phyloP scores from a whole-genome alignment of 2,113 vertebrate species.

The Odocoileus hemionus region DNA sequence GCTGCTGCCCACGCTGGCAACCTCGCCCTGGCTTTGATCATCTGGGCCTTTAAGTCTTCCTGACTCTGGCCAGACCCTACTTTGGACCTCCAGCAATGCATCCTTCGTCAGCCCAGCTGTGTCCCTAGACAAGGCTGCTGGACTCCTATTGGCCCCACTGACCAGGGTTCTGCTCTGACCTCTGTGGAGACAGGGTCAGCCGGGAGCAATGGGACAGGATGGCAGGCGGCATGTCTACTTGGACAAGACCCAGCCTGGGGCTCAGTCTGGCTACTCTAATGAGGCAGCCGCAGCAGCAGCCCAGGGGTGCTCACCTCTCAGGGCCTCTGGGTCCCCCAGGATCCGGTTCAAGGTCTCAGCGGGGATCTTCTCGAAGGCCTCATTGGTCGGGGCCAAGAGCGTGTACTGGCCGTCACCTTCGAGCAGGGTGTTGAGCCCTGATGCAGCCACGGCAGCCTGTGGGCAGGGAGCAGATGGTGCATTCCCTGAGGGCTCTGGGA shows the following conservation, averaged over 20 bases:
- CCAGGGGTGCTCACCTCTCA: slow-evolving; percentile 84
- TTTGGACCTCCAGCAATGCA: neutral
- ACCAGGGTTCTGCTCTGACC: neutral
- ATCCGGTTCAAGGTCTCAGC: slow-evolving; percentile 91
- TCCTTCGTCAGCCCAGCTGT: neutral
- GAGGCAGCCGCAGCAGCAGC: neutral
- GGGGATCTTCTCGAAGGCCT: slow-evolving; percentile 96
- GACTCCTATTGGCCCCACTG: neutral
- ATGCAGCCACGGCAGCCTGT: slow-evolving; percentile 92
- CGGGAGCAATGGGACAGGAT: neutral
- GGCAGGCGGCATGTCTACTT: rapidly evolving
- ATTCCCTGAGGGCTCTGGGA: neutral
- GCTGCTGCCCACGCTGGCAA: neutral
- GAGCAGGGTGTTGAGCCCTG: slow-evolving; percentile 88
- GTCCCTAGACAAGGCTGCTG: neutral
- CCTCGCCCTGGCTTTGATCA: neutral
- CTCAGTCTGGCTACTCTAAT: neutral
- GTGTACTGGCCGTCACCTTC: slow-evolving; percentile 91
- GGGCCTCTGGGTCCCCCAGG: slow-evolving; percentile 92
- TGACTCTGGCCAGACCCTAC: neutral
- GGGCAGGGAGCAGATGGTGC: neutral
- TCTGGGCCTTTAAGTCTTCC: neutral
- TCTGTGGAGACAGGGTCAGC: neutral
- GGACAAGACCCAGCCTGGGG: neutral
- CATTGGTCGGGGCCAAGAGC: slow-evolving; percentile 94